Evolutionary conservation across 2,797 vertebrate species (phyloP).

Genomic region (Heliangelus exortis): DNA sequence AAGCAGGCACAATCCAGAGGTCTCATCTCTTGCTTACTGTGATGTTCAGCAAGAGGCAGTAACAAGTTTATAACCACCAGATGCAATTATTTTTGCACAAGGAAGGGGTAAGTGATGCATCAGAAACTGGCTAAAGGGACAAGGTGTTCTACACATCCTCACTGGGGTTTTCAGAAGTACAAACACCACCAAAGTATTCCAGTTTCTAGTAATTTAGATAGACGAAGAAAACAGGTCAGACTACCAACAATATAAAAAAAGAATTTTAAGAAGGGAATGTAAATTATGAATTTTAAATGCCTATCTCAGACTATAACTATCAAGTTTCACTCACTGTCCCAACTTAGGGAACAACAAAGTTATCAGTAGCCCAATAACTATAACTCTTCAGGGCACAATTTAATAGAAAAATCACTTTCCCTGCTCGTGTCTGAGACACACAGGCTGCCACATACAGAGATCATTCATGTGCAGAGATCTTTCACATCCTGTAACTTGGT

Average conservation of each 20-base stretch:
- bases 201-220: background rate
- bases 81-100: background rate
- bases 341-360: background rate
- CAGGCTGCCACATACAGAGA: rapidly evolving
- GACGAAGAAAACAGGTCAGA: background rate
- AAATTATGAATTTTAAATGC: background rate
- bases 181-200: background rate
- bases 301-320: background rate
- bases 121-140: rapidly evolving
- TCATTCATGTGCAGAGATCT: rapidly evolving
- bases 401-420: background rate
- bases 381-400: background rate
- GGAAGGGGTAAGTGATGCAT: background rate
- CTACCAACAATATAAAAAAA: background rate
- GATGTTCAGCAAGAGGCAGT: background rate
- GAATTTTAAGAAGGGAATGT: background rate
- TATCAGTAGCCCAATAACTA: background rate
- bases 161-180: background rate
- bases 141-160: background rate
- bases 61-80: background rate
- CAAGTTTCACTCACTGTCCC: background rate
- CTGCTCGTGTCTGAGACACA: background rate
- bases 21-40: background rate
- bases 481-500: background rate
- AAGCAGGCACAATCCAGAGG: background rate